phyloP scores from a whole-genome alignment of 2,888 invertebrate genomes.

The Hirtodrosophila confusa region DNA sequence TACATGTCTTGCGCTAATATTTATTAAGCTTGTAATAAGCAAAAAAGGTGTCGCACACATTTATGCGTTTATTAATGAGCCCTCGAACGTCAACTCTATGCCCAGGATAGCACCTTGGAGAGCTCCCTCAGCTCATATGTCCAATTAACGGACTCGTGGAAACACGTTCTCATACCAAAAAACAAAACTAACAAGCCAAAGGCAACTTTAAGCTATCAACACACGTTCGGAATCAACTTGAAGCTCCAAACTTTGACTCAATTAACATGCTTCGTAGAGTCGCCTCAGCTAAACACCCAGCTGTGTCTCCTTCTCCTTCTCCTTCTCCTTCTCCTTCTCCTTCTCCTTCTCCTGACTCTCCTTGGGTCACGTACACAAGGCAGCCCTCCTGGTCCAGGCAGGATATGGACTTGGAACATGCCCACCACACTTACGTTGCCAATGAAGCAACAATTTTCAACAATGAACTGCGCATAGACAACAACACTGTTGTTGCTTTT shows the following conservation, averaged over 20 bases:
- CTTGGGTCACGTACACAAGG: slow-evolving; percentile 55
- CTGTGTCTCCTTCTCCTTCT: background rate
- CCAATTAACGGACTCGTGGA: slow-evolving; percentile 61
- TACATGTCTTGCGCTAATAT: slow-evolving; percentile 71
- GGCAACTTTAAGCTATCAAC: slow-evolving; percentile 68
- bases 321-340: background rate
- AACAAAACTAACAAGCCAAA: slow-evolving; percentile 54
- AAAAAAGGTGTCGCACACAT: slow-evolving; percentile 58
- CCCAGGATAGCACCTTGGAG: slow-evolving; percentile 36
- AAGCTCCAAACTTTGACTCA: slow-evolving; percentile 68
- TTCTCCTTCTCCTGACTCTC: background rate
- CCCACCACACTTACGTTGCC: slow-evolving; percentile 28
- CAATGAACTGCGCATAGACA: slow-evolving; percentile 38
- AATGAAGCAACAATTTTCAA: slow-evolving; percentile 61
- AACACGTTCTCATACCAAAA: slow-evolving; percentile 55
- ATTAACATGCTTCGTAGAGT: slow-evolving; percentile 63
- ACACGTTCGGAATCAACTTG: slow-evolving; percentile 64
- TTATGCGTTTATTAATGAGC: slow-evolving; percentile 75
- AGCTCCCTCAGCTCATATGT: slow-evolving; percentile 52
- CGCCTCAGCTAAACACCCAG: slow-evolving; percentile 3
- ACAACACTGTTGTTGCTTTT: slow-evolving; percentile 10
- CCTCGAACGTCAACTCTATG: slow-evolving; percentile 23
- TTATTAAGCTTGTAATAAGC: slow-evolving; percentile 71
- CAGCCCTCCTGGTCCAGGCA: slow-evolving; percentile 2
- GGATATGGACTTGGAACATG: slow-evolving; percentile 7